These are phyloP conservation scores for Huso huso DNA, from an alignment of 2,797 vertebrate species.

Conservation along the genomic window DNA sequence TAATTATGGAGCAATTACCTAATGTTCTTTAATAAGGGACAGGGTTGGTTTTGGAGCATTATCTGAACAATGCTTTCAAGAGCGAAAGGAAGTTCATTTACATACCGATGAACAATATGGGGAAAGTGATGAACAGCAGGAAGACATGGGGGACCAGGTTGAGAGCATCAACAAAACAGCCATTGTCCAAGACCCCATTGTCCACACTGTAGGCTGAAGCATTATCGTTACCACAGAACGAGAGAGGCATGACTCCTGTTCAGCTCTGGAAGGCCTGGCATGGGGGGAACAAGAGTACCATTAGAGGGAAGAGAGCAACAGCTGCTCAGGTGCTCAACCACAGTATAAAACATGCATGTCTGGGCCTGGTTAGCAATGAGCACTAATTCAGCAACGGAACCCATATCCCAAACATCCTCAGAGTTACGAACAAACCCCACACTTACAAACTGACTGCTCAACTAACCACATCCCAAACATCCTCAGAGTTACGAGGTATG, in stretches of 20 bases:
- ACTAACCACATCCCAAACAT: too few relatives aligned
- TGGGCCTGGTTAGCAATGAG: not conserved
- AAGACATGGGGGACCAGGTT: slow-evolving; percentile 96
- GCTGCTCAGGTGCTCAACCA: too few relatives aligned
- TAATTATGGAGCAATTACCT: too few relatives aligned
- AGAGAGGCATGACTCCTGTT: slow-evolving; percentile 61
- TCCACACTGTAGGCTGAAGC: slow-evolving; percentile 72
- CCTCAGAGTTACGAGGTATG: too few relatives aligned
- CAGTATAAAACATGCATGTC: too few relatives aligned
- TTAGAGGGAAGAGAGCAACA: too few relatives aligned
- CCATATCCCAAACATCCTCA: too few relatives aligned
- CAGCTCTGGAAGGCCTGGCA: slow-evolving; percentile 26
- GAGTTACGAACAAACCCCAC: too few relatives aligned
- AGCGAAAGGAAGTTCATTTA: slow-evolving; percentile 14
- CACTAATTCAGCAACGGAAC: not conserved
- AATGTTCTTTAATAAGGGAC: too few relatives aligned
- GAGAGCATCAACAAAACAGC: slow-evolving; percentile 94
- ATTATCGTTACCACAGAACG: slow-evolving; percentile 80
- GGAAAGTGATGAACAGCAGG: slow-evolving; percentile 95
- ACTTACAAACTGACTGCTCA: too few relatives aligned
- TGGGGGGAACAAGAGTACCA: not conserved
- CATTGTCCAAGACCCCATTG: slow-evolving; percentile 72
- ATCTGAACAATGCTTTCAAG: not conserved
- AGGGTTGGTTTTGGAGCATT: not conserved
- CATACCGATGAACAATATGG: slow-evolving; percentile 95